A percentile compares a stretch with the other conserved stretches of the same genome.
Evolutionary conservation across 1,140 invertebrate genomes (phyloP).

Genomic region (Drosophila sp.): DNA sequence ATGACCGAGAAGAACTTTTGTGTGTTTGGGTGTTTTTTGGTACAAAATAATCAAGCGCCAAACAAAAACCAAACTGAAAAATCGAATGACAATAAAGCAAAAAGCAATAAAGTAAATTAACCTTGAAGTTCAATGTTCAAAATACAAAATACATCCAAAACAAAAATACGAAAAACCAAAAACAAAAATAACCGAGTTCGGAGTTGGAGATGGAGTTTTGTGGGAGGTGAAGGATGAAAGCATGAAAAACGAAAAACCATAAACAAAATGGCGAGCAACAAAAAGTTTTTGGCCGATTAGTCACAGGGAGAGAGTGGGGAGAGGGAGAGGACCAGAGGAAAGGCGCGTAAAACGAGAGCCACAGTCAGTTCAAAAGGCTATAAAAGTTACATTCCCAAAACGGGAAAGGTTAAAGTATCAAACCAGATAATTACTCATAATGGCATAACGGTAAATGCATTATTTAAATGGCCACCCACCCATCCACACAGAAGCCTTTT

Average conservation of each 20-base stretch:
- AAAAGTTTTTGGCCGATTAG: conserved; percentile 41
- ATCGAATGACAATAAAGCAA: conserved; percentile 63
- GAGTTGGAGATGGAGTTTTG: conserved; percentile 8
- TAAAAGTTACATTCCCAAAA: neutral
- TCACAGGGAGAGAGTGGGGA: conserved; percentile 11
- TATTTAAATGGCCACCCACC: conserved; percentile 38
- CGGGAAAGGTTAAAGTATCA: conserved; percentile 42
- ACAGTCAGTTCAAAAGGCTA: neutral
- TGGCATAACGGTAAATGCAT: conserved; percentile 37
- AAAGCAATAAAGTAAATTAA: conserved; percentile 69
- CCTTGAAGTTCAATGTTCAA: conserved; percentile 62
- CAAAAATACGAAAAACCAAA: neutral
- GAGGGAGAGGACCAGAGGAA: neutral
- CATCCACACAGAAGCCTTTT: conserved; percentile 1
- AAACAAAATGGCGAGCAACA: conserved; percentile 38
- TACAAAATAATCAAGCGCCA: conserved; percentile 4
- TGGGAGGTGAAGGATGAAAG: conserved; percentile 16
- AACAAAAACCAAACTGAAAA: conserved; percentile 46
- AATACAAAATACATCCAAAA: neutral
- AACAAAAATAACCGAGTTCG: conserved; percentile 17
- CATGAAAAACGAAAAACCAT: conserved; percentile 32
- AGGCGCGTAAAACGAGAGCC: neutral
- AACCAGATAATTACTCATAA: conserved; percentile 51
- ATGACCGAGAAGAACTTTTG: conserved; percentile 37
- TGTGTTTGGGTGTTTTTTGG: conserved; percentile 6